A percentile compares a stretch with the other conserved stretches of the same genome.
Evolutionary conservation across 2,113 vertebrate genomes (phyloP).

Genomic region (Heptranchias perlo): DNA sequence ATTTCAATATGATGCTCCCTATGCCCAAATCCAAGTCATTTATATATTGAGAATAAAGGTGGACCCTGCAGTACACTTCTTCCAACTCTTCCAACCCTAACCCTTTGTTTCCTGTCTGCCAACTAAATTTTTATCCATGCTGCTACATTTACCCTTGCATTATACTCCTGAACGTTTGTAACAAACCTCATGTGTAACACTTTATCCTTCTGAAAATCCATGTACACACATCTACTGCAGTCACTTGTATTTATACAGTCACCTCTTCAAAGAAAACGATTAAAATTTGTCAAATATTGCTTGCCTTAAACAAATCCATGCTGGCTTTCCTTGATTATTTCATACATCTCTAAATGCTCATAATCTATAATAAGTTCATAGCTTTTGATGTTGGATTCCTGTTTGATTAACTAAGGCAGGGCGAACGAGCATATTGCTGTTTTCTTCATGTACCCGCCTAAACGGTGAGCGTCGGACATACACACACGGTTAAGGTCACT

Average conservation of each 20-base stretch:
- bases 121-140: too few species aligned
- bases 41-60: too few species aligned
- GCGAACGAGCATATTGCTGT: not conserved
- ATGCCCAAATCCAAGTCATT: too few species aligned
- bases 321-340: not conserved
- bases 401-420: not conserved
- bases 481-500: not conserved
- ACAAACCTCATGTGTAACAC: too few species aligned
- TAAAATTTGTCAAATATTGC: not conserved
- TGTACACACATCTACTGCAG: not conserved
- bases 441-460: not conserved
- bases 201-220: not conserved
- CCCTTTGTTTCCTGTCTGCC: too few species aligned
- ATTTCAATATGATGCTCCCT: too few species aligned
- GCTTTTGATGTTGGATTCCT: too few species aligned
- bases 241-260: not conserved
- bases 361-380: not conserved
- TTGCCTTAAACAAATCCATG: not conserved
- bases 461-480: not conserved
- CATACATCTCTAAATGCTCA: not conserved
- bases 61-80: too few species aligned
- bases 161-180: too few species aligned
- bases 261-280: not conserved
- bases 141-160: too few species aligned
- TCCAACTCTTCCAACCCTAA: too few species aligned